Base-by-base conservation (phyloP, 2,113 vertebrate genomes). In the Serilophus lunatus region DNA sequence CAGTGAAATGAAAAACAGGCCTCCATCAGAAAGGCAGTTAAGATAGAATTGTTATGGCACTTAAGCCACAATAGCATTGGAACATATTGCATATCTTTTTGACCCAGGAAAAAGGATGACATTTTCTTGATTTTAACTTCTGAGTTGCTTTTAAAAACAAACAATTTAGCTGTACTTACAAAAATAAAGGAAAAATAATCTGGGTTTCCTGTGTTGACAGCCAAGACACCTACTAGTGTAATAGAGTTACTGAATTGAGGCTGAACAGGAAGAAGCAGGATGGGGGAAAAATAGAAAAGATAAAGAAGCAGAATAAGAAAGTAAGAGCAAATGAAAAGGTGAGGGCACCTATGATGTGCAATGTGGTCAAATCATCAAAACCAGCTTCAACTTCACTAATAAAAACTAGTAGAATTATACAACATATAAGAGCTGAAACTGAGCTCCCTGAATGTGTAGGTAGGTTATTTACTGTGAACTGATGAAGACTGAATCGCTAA, bases 401-500 rank as follows among this genome's bases (percentile, higher is more conserved):
- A 65, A 33, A 56, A 56, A 16, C 40, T 7, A 18, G 8, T 18
- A 40, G 50, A 71, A 17, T 36, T 29, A 19, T 1, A 12, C 40
- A 51, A 9, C 4, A 14, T 4, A 4, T 13, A 56, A 33, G 64
- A 53, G 23, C 20, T 8, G 0, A 82, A 88, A 56, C 5, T 11
- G 24, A 19, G 24, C 5, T 63, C 9, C 4, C 42, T 36, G 38
- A 45, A 15, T 6, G 19, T 42, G 4, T 10, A 42, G 10, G 25
- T 7, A 64, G 19, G 23, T 13, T 72, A 18, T 22, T 72, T n/a
- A 7, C 7, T 36, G 31, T 28, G 29, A 72, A 40, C 2, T 13
- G 31, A 57, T 31, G n/a, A 54, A 42, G 15, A 29, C 7, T 13
- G 4, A 15, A 7, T 17, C 0, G 0, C n/a, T 50, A 33, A 54